Evolutionary conservation across 2,888 invertebrate genomes (phyloP), one percentile per base, ranked within the genome.

Genomic region (Macrophya annulata): DNA sequence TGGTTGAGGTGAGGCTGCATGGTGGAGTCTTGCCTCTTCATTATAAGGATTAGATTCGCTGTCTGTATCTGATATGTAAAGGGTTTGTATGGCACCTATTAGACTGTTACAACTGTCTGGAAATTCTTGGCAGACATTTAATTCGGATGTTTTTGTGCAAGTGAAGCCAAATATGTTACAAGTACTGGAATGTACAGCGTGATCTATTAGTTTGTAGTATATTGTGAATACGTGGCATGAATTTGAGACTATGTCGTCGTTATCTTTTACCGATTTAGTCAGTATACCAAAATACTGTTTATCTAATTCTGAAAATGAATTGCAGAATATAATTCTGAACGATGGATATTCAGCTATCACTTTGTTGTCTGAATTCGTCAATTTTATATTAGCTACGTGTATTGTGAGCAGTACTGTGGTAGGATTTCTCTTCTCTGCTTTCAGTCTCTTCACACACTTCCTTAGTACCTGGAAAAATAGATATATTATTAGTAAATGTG

Each of bases 181-280:
- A 90, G 97, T 96, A n/a, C 95, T 94, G 2, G 96, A 94, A 93
- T 99, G 99, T 71, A 96, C 95, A 45, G 95, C 95, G 92, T 99
- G 99, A 86, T 97, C 96, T 4, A 96, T 96, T 89, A 98, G 94
- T 93, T 98, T 97, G 0, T 98, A 96, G 92, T 99, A 98, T 10
- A 98, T 97, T 86, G 98, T 98, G 93, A 99, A 99, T 0, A 99
- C 98, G 93, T 99, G 99, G 91, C 99, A 99, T 84, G 99, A 98
- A 91, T 98, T 98, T 0, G 97, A 97, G 25, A 96, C 95, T 87
- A 95, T 95, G 12, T 96, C 89, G 91, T 95, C 95, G 17, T 92
- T 91, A 84, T 92, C 92, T 84, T 90, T 92, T 86, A 96, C 96
- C 0, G 97, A 97, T 90, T 97, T 96, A 0, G 99, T 99, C 4